Percentiles rank a stretch among this genome's conserved stretches.
Evolutionary conservation across 2,888 invertebrate species (phyloP).

Genomic region (Antitype chi): DNA sequence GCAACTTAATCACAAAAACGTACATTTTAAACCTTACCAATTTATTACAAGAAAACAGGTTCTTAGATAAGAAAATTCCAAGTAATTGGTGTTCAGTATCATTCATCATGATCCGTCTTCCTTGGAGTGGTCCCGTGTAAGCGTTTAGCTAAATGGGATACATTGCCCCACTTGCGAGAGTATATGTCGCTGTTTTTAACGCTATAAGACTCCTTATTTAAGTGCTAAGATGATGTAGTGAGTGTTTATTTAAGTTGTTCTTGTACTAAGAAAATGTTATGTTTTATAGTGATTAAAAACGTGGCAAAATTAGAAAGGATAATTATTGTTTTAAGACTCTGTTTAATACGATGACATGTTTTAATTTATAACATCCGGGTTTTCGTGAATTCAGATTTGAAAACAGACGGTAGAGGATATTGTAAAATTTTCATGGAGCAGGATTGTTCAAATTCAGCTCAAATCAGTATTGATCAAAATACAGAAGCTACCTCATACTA

Average conservation of each 20-base stretch:
- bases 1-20: constrained; percentile 19
- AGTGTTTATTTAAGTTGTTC: constrained; percentile 24
- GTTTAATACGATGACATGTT: background rate
- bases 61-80: constrained; percentile 64
- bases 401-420: background rate
- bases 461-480: no score
- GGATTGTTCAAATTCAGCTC: background rate
- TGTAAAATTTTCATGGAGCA: background rate
- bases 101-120: constrained; percentile 75
- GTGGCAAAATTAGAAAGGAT: background rate
- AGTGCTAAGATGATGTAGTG: constrained; percentile 56
- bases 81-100: constrained; percentile 68
- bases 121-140: constrained; percentile 60
- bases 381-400: background rate
- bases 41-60: constrained; percentile 44
- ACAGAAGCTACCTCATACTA: no score
- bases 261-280: constrained; percentile 8
- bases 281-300: background rate
- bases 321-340: no score
- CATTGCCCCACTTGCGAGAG: constrained; percentile 59
- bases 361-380: background rate
- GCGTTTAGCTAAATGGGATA: constrained; percentile 71
- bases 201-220: constrained; percentile 46
- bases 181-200: constrained; percentile 62
- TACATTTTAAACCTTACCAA: constrained; percentile 45